phyloP scores from a whole-genome alignment of 2,113 vertebrate genomes.

The Pterocles burchelli region DNA sequence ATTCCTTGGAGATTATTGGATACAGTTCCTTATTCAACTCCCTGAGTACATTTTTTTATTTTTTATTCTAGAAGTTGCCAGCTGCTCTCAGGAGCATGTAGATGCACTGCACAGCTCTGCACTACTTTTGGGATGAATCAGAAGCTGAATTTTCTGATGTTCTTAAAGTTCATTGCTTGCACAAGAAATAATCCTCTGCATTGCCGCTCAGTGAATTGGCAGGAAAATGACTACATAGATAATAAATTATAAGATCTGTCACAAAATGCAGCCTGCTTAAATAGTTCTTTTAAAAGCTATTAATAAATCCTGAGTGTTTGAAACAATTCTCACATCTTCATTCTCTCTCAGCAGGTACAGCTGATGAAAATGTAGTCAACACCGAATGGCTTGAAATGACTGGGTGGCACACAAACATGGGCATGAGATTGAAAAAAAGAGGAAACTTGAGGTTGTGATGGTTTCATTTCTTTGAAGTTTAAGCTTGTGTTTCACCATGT shows the following conservation, averaged over 20 bases:
- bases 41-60: not conserved
- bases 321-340: not conserved
- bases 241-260: not conserved
- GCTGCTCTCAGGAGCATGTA: not conserved
- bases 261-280: slow-evolving; percentile 1
- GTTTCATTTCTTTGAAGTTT: slow-evolving; percentile 24
- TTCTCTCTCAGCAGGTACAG: not conserved
- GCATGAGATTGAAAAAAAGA: not conserved
- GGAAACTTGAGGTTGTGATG: not conserved
- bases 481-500: not conserved
- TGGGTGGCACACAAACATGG: not conserved
- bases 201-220: not conserved
- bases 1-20: not conserved
- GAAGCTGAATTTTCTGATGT: not conserved
- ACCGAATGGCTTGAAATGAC: not conserved
- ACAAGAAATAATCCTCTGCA: not conserved
- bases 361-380: not conserved
- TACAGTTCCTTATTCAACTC: not conserved
- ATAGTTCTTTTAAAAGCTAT: not conserved
- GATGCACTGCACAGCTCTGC: not conserved
- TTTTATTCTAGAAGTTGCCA: not conserved
- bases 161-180: not conserved
- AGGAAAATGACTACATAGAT: not conserved
- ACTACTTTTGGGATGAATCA: not conserved
- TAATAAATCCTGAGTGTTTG: not conserved